Evolutionary conservation across 2,113 vertebrate species (phyloP).

Genomic region (Rhagologus leucostigma): DNA sequence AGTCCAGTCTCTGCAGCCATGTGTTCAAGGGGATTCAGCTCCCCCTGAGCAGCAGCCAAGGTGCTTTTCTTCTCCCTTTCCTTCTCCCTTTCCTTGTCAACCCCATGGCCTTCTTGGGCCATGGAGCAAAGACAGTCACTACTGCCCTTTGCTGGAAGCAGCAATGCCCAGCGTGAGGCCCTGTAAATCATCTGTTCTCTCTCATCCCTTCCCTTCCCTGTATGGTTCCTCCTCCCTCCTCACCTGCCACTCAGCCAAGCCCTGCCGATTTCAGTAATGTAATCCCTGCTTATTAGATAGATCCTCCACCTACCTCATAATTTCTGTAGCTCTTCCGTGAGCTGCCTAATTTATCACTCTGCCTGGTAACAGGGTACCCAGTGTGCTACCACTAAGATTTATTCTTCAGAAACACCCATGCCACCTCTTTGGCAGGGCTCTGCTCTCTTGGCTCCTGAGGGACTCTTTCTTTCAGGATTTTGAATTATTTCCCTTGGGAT

Average conservation of each 20-base stretch:
- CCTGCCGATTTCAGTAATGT: constrained; percentile 37
- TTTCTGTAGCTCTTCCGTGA: constrained; percentile 46
- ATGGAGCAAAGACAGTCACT: not conserved
- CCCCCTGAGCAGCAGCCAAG: not conserved
- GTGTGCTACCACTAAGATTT: not conserved
- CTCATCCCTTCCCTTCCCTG: not conserved
- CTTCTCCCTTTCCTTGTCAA: too few relatives aligned
- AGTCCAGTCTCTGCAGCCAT: not conserved
- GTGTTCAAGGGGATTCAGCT: not conserved
- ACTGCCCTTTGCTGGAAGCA: not conserved
- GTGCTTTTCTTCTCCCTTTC: not conserved
- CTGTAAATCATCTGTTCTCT: not conserved
- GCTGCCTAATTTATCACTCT: constrained; percentile 52
- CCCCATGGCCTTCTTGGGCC: too few relatives aligned
- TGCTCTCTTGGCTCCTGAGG: not conserved
- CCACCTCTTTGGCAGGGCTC: not conserved
- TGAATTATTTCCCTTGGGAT: not conserved
- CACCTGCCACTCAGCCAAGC: constrained; percentile 13
- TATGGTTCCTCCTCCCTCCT: not conserved
- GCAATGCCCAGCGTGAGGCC: not conserved
- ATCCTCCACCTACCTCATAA: constrained; percentile 56
- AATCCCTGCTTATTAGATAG: constrained; percentile 47
- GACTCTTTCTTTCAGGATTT: not conserved
- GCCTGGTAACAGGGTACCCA: constrained; percentile 41
- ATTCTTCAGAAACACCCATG: constrained; percentile 28